Percentiles rank a stretch among this genome's conserved stretches.
phyloP scores from a whole-genome alignment of 2,888 invertebrate genomes.

The Mythimna vitellina region DNA sequence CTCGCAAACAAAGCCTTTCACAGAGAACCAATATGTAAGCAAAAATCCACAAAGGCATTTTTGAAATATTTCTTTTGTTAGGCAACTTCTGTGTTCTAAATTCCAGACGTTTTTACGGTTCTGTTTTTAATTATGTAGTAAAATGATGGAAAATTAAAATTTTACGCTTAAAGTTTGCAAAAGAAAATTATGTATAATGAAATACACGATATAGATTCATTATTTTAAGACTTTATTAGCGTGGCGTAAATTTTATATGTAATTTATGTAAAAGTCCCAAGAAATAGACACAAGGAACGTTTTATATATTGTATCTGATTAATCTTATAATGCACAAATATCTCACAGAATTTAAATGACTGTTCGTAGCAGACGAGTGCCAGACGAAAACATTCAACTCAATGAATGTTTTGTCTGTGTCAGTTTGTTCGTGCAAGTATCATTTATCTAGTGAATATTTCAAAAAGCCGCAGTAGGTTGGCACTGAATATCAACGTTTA shows the following conservation, averaged over 20 bases:
- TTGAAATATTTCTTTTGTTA: background rate
- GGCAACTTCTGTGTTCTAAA: background rate
- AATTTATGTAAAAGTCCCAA: background rate
- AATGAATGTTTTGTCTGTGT: background rate
- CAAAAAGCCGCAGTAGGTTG: background rate
- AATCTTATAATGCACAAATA: background rate
- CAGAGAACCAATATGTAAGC: background rate
- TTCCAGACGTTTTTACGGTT: background rate
- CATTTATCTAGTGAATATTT: background rate
- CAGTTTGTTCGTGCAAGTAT: background rate
- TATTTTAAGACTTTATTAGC: background rate
- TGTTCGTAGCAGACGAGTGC: background rate
- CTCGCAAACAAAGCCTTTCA: constrained; percentile 7
- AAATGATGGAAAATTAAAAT: background rate
- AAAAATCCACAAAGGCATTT: constrained; percentile 12
- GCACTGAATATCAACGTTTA: background rate
- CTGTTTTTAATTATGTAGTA: background rate
- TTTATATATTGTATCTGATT: background rate
- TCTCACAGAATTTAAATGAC: background rate
- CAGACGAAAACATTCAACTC: background rate
- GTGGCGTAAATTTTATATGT: background rate
- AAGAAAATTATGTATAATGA: too few species aligned
- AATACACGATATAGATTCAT: background rate
- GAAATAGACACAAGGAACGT: background rate
- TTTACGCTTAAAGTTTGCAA: background rate